Base-by-base conservation (phyloP, 2,888 invertebrate species). In the Alsophila aescularia region DNA sequence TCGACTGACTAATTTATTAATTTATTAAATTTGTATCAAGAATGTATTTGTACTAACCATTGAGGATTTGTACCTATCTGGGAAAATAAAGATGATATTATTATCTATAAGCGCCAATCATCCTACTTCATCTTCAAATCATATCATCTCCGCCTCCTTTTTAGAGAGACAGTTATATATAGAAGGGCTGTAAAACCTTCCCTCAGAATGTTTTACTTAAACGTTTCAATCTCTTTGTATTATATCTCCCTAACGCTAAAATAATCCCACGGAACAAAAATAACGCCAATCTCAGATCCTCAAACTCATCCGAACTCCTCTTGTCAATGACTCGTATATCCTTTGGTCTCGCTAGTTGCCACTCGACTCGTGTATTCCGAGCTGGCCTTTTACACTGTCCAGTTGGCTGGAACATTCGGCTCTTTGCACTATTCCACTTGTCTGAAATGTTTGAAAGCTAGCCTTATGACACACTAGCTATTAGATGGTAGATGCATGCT, bases 321-420 rank as follows among this genome's bases (percentile, higher is more conserved):
- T 48, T 48, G 31, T 40, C 39, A 40, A 48, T 48, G 39, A 21
- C 39, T 21, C 31, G 34, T 34, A 39, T 39, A 39, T 47, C 18
- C 15, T 14, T 24, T 45, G 44, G 21, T 45, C 29, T 39, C 48
- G 21, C 21, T 54, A 49, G 49, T 35, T 27, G 43, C 49, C 49
- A 34, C 48, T 47, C 50, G 42, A 50, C 31, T 47, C 50, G 31
- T 27, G 36, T 34, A 35, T 29, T 48, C 42, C 27, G 16, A 54
- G 39, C 48, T 54, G 49, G 44, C 43, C 54, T 54, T 54, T 54
- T 49, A 54, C 54, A 44, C 40, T 39, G 43, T 27, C 39, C 49
- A 49, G 39, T 54, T 40, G 39, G 43, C 39, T 54, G 49, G 49
- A 49, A 49, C 39, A 40, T 40, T 52, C 52, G 24, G 32, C 52